Evolutionary conservation across 2,113 vertebrate genomes (phyloP).

Genomic region (Cololabis saira): DNA sequence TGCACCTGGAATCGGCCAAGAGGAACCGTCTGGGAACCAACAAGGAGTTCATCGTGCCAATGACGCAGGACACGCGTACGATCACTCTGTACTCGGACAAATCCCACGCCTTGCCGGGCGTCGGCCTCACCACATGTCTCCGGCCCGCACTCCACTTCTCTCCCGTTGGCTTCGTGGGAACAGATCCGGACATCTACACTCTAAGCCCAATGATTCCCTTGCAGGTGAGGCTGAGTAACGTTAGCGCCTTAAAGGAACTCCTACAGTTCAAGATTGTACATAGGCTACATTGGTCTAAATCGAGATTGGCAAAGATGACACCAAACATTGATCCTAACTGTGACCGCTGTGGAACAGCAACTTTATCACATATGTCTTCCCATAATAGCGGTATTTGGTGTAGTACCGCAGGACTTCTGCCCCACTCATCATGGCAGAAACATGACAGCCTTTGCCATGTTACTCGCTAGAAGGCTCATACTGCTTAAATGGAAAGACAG

Average conservation of each 20-base stretch:
- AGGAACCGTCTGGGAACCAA: constrained; percentile 92
- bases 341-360: too few relatives aligned
- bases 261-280: too few relatives aligned
- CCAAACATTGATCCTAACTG: too few relatives aligned
- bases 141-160: constrained; percentile 90
- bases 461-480: too few relatives aligned
- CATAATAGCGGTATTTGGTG: too few relatives aligned
- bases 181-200: constrained; percentile 81
- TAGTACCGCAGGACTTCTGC: too few relatives aligned
- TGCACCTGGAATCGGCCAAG: constrained; percentile 94
- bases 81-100: constrained; percentile 85
- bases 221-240: constrained; percentile 66
- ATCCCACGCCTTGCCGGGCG: constrained; percentile 86
- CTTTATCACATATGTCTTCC: too few relatives aligned
- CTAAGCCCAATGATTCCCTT: constrained; percentile 88
- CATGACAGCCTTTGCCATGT: too few relatives aligned
- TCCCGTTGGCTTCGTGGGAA: constrained; percentile 84
- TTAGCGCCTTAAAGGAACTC: not conserved
- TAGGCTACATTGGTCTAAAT: too few relatives aligned
- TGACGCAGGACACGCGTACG: constrained; percentile 86
- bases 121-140: constrained; percentile 88
- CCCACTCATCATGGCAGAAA: too few relatives aligned
- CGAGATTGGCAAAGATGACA: too few relatives aligned
- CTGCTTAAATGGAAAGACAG: too few relatives aligned
- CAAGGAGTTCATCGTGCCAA: constrained; percentile 93